phyloP scores from a whole-genome alignment of 2,113 vertebrate genomes.

The Xiphophorus couchianus region DNA sequence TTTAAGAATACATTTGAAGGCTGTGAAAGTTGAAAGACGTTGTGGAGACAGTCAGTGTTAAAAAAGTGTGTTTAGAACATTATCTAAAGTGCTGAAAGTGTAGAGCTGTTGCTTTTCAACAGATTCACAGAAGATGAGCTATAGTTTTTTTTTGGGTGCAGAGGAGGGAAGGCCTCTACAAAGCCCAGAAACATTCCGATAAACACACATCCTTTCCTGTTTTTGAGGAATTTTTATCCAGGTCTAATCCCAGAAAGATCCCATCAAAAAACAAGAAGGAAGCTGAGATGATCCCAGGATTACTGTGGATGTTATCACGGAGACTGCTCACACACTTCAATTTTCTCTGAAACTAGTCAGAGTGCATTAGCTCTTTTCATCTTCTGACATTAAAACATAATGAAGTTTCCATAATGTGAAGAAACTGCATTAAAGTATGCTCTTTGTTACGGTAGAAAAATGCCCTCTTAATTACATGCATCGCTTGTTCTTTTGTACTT shows the following conservation, averaged over 20 bases:
- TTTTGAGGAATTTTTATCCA: constrained; percentile 42
- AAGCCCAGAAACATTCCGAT: constrained; percentile 27
- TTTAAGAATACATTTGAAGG: too few species aligned
- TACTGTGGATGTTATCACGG: constrained; percentile 10
- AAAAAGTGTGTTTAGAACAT: constrained; percentile 7
- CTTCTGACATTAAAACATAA: too few species aligned
- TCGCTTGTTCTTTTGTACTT: too few species aligned
- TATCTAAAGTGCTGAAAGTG: background rate
- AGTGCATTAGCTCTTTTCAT: background rate
- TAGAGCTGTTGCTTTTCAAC: background rate
- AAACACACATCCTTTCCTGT: constrained; percentile 29
- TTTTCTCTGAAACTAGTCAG: background rate
- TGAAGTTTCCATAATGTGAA: too few species aligned
- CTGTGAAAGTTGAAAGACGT: too few species aligned
- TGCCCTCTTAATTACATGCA: too few species aligned
- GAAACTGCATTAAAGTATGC: too few species aligned
- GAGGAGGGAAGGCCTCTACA: background rate
- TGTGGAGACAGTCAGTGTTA: background rate
- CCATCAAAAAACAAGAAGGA: constrained; percentile 46
- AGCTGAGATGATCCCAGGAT: constrained; percentile 47
- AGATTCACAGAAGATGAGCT: constrained; percentile 14
- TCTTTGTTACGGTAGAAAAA: too few species aligned
- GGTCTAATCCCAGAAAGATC: constrained; percentile 43
- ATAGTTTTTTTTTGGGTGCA: background rate
- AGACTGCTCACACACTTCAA: constrained; percentile 34